phyloP scores from a whole-genome alignment of 2,113 vertebrate genomes.

The Calidris pugnax region DNA sequence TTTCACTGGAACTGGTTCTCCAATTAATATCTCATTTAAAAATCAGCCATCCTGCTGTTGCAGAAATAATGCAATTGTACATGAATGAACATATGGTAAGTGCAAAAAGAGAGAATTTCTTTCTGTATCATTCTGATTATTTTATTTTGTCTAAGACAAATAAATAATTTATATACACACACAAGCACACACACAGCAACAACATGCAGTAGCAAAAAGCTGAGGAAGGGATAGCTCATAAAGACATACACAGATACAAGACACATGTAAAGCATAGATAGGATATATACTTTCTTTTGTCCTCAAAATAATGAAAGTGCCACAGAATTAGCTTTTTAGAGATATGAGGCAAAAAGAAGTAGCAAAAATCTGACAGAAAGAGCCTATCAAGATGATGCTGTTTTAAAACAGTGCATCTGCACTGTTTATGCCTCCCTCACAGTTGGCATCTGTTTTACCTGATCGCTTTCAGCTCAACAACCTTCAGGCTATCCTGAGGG shows the following conservation, averaged over 20 bases:
- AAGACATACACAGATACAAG: background rate
- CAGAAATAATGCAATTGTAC: background rate
- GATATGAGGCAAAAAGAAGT: background rate
- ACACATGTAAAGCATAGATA: background rate
- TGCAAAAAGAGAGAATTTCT: background rate
- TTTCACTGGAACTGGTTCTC: background rate
- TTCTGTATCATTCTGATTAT: background rate
- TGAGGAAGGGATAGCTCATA: background rate
- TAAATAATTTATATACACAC: background rate
- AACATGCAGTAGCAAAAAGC: background rate
- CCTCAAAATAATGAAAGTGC: background rate
- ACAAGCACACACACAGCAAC: background rate
- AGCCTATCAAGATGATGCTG: background rate
- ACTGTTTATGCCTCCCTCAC: background rate
- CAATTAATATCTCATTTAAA: background rate
- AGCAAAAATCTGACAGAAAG: background rate
- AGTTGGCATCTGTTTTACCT: background rate
- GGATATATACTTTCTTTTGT: background rate
- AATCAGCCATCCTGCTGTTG: background rate
- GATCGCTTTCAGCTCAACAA: background rate
- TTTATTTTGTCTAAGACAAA: background rate
- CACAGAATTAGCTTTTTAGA: background rate
- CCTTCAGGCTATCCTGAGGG: background rate
- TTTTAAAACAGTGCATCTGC: background rate
- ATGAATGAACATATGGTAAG: background rate